Evolutionary conservation across 2,797 vertebrate species (phyloP), one percentile per base, ranked within the genome.

Genomic region (Phataginus tetradactyla): DNA sequence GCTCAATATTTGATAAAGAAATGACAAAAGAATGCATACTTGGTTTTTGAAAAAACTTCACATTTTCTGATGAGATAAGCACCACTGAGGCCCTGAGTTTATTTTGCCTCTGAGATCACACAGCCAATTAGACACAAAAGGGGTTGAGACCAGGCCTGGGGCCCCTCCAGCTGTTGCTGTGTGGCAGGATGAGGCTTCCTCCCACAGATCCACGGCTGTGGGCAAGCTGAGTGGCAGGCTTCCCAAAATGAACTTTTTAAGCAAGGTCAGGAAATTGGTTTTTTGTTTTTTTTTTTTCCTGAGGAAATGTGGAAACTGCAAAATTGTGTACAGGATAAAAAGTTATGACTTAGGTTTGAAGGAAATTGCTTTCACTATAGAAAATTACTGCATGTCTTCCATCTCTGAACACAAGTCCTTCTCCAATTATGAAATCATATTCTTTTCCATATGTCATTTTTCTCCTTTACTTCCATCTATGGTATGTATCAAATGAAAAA

Each of bases 361-460:
- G 39, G 83, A 96, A 97, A 94, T 92, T 96, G 92, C 85, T 96
- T 96, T 95, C 95, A 79, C 68, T 83, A 45, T 61, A 93, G 92
- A 95, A 96, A 96, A 95, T 83, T 25, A 85, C n/a, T 81, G 20
- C 49, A 3, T 57, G 29, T n/a, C 95, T 80, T 85, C 84, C n/a
- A 79, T 86, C 83, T 94, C 90, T 25, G 59, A 95, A 71, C 61
- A 91, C 84, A 95, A 68, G 93, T 96, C 68, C 51, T 55, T 64
- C 90, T 64, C 34, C 37, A 49, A 84, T 95, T 86, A 95, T 45
- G 49, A 95, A 96, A 68, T 94, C 64, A 68, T 64, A 69, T 94
- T 95, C 71, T 96, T 90, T 80, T 57, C 79, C 51, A 49, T 69
- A 55, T 51, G 34, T 78, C 72, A 49, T 72, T 87, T 92, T 92